Evolutionary conservation across 2,113 vertebrate species (phyloP), one percentile per base, ranked within the genome.

Genomic region (Rhizomys pruinosus): DNA sequence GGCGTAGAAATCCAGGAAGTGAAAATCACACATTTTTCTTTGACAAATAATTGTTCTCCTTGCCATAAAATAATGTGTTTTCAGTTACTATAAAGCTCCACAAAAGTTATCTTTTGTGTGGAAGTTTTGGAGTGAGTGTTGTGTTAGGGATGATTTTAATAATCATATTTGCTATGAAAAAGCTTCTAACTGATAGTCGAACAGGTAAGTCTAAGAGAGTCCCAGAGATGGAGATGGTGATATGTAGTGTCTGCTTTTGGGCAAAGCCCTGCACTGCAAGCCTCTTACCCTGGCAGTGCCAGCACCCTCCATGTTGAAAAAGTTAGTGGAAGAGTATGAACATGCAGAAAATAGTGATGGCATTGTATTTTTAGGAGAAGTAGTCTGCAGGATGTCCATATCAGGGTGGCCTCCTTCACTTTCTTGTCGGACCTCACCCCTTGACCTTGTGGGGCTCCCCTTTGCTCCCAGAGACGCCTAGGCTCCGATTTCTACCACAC

Each of bases 21-120:
- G 39, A 84, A 69, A 73, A 78, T 1, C 32, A 66, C 17, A 19
- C 39, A 68, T 10, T 85, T 71, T 81, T 34, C 72, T 57, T 90
- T 39, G 66, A 87, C 61, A 63, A 61, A 34, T 63, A 66, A 66
- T 81, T 90, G 10, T 85, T 82, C 15, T 84, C 16, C 47, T 73
- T 89, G 87, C 29, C 44, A 63, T 92, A 66, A 82, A 89, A n/a
- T 86, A 44, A 37, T 37, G 72, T 66, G 68, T 87, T 52, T 52
- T 52, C 37, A 89, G 39, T 74, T 69, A 55, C 37, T 47, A 15
- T 64, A 84, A 37, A 52, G 44, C 9, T 29, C 84, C 19, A 63
- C 11, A 12, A 59, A 84, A 64, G 63, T 81, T 80, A 42, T 27
- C 59, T 29, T 92, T 84, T 84, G 25, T 79, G 66, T 82, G 37